Evolutionary conservation across 2,888 invertebrate species (phyloP).

Genomic region (Apodemia hepburni): DNA sequence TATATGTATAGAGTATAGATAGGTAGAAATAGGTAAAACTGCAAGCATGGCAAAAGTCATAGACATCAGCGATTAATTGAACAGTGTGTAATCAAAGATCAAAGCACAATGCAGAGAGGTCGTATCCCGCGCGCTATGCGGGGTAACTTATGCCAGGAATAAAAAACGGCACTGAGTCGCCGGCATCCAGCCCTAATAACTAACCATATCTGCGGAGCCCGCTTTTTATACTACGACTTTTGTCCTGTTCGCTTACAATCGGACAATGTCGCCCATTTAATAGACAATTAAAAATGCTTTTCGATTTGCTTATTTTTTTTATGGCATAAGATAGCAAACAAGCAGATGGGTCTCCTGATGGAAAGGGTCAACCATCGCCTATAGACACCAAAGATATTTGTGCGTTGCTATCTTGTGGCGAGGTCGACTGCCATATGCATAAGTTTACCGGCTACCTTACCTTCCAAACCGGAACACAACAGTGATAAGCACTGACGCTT

Average conservation of each 20-base stretch:
- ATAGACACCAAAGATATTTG: no score
- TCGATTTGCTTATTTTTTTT: neutral
- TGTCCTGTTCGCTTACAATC: slow-evolving; percentile 32
- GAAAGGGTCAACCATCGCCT: no score
- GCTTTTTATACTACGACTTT: slow-evolving; percentile 46
- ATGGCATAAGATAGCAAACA: no score
- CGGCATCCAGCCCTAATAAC: slow-evolving; percentile 64
- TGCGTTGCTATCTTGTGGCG: no score
- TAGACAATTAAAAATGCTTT: slow-evolving; percentile 34
- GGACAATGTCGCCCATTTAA: slow-evolving; percentile 33
- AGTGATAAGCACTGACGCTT: no score
- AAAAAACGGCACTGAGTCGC: slow-evolving; percentile 42
- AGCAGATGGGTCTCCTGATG: no score
- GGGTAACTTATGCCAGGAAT: slow-evolving; percentile 34
- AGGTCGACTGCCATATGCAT: no score
- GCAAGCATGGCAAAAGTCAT: neutral
- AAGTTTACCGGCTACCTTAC: no score
- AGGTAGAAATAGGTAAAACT: neutral
- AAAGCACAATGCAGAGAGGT: slow-evolving; percentile 18
- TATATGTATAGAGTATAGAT: no score
- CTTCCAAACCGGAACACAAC: no score
- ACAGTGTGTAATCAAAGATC: slow-evolving; percentile 8
- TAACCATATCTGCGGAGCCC: slow-evolving; percentile 56
- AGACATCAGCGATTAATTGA: neutral
- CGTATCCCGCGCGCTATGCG: slow-evolving; percentile 34